A percentile compares a stretch with the other conserved stretches of the same genome.
Conservation (phyloP, 2,888 invertebrate genomes). For the Pristionchus fissidentatus region DNA sequence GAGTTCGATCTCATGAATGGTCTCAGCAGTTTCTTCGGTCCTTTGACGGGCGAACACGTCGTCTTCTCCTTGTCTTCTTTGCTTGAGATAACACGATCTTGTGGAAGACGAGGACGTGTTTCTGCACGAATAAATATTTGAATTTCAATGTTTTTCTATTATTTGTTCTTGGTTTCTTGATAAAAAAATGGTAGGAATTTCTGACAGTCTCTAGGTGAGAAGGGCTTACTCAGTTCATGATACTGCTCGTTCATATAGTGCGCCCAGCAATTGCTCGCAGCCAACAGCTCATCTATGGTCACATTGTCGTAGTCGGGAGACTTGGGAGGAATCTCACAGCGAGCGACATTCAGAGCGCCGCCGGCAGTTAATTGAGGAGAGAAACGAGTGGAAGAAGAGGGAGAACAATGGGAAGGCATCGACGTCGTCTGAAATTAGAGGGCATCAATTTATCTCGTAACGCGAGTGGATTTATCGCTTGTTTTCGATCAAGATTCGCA, state of each 20-base stretch:
- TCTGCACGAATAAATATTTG: neutral
- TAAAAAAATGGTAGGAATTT: neutral
- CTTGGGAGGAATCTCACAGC: conserved; percentile 39
- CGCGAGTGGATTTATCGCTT: no score
- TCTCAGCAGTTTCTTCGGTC: conserved; percentile 21
- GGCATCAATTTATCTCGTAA: no score
- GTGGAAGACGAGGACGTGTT: neutral
- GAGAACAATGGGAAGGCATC: neutral
- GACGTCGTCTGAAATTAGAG: conserved; percentile 19
- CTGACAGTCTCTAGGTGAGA: neutral
- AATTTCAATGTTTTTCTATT: no score
- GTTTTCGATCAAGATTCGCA: no score
- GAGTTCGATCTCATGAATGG: conserved; percentile 31
- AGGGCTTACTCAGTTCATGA: neutral
- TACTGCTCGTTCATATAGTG: conserved; percentile 48
- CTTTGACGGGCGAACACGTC: conserved; percentile 42
- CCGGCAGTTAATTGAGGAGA: conserved; percentile 10
- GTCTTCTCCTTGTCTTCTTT: conserved; percentile 37
- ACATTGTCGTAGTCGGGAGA: conserved; percentile 49
- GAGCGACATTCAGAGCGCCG: neutral
- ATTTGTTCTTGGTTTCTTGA: no score
- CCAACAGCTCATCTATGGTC: conserved; percentile 49
- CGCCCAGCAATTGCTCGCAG: conserved; percentile 50
- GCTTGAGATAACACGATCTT: neutral
- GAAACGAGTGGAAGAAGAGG: neutral